Base-by-base conservation (phyloP, 2,797 vertebrate species). In the Etheostoma perlongum region DNA sequence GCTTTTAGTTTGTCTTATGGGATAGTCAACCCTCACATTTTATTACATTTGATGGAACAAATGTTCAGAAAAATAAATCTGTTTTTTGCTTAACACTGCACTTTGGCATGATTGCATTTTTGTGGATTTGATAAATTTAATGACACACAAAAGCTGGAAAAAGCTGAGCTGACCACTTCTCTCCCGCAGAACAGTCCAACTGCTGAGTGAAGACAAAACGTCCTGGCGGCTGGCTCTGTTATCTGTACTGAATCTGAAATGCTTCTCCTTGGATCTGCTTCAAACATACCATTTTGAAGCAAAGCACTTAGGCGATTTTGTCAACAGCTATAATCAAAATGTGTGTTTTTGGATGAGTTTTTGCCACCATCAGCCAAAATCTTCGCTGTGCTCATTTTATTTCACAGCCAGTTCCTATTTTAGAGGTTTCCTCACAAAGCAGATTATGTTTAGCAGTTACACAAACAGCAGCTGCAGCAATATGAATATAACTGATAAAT, bases 111-210 rank as follows among this genome's bases (percentile, higher is more conserved):
- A 61, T 47, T 70, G 59, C 12, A n/a, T 70, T 23, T 61, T 33
- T 25, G 25, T 12, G n/a, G 6, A 46, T 61, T 5, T 78, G 67
- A 60, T 73, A 23, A 59, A 33, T 81, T 63, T 42, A 72, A 57
- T 14, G 10, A 51, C 27, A 52, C 4, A 58, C 61, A 69, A 47
- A 30, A 36, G 9, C 25, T 11, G 47, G 33, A 85, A 83, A 85
- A 62, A 82, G 87, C 91, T 85, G 86, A 90, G 74, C 58, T 67
- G 87, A 83, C 79, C 76, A 74, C 78, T 91, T 91, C 78, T 78
- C 61, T 62, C 40, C 76, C 59, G 76, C 69, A 40, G 60, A 5
- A 8, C 49, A 65, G 86, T 83, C 82, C 79, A 84, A 83, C 70
- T 88, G 87, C 87, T 91, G 87, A 88, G 84, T 15, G 51, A 62